A percentile compares a stretch with the other conserved stretches of the same genome.
Evolutionary conservation across 2,113 vertebrate species (phyloP).

Genomic region (Ahaetulla prasina): DNA sequence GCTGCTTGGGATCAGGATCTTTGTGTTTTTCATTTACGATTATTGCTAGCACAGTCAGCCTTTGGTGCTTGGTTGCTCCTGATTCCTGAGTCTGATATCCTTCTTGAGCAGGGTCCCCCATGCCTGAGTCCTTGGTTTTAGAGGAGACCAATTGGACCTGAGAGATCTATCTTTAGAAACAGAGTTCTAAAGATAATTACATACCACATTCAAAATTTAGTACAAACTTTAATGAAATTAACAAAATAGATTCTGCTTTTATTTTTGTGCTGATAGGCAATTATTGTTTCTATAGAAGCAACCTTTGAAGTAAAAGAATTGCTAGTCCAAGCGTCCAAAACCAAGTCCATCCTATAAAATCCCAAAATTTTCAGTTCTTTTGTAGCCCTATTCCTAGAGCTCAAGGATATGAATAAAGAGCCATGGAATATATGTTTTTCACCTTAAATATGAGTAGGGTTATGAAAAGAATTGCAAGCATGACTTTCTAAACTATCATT

Average conservation of each 20-base stretch:
- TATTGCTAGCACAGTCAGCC: neutral
- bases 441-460: neutral
- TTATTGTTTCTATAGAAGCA: neutral
- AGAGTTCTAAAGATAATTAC: neutral
- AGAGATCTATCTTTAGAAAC: neutral
- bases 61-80: neutral
- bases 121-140: neutral
- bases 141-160: neutral
- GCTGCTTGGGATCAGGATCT: neutral
- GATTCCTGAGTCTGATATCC: neutral
- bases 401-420: neutral
- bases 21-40: neutral
- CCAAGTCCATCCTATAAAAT: neutral
- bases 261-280: neutral
- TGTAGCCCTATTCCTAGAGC: neutral
- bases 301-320: neutral
- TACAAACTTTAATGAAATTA: neutral
- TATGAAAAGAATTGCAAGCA: neutral
- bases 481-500: neutral
- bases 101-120: neutral
- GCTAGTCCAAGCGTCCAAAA: neutral
- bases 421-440: neutral
- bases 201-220: neutral
- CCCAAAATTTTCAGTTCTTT: neutral
- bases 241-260: neutral